A percentile compares a stretch with the other conserved stretches of the same genome.
phyloP scores from a whole-genome alignment of 2,797 vertebrate genomes.

The Pangasius mekongensis region DNA sequence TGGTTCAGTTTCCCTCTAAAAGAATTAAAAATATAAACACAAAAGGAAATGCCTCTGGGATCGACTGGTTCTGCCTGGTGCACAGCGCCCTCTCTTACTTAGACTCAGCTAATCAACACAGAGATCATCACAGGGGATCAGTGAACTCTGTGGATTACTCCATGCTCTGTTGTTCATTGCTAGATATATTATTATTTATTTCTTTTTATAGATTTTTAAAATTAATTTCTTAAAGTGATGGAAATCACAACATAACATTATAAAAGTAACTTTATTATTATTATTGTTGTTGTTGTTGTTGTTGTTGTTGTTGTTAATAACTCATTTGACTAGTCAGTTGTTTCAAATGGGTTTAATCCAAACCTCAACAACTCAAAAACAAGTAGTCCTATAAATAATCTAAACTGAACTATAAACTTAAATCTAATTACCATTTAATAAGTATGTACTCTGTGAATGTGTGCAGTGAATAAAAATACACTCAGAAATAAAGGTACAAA shows the following conservation, averaged over 20 bases:
- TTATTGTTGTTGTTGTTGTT: background rate
- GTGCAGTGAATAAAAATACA: background rate
- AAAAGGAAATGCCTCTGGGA: constrained; percentile 78
- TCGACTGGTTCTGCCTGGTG: constrained; percentile 87
- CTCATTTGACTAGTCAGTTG: background rate
- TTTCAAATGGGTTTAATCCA: background rate
- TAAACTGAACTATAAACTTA: background rate
- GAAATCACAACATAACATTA: background rate
- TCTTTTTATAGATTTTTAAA: background rate
- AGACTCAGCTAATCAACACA: constrained; percentile 81
- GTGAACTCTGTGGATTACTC: background rate
- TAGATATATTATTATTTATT: background rate
- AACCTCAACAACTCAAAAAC: background rate
- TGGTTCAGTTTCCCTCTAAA: constrained; percentile 80
- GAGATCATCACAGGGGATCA: background rate
- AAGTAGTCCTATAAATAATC: background rate
- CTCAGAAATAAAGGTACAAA: background rate
- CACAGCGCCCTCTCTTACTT: constrained; percentile 64
- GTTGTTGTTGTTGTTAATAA: background rate
- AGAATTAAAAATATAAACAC: constrained; percentile 80
- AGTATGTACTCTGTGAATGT: background rate
- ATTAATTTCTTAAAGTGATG: background rate
- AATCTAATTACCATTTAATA: background rate
- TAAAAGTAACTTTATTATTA: background rate
- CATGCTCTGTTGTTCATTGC: background rate